phyloP scores from a whole-genome alignment of 2,797 vertebrate species.

The Bovichtus variegatus region DNA sequence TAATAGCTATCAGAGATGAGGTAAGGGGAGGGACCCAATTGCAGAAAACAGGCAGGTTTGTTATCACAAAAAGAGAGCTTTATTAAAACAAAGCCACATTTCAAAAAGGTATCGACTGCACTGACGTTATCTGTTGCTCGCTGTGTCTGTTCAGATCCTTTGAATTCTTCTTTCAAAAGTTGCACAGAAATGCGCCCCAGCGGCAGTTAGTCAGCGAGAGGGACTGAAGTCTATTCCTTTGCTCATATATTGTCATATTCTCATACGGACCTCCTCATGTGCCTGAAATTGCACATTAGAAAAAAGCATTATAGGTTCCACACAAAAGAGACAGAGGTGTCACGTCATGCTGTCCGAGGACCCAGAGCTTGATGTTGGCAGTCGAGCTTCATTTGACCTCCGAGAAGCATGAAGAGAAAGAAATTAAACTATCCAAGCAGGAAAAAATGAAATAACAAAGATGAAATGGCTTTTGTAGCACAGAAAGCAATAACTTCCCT shows the following conservation, averaged over 20 bases:
- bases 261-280: slow-evolving; percentile 22
- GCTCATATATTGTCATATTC: slow-evolving; percentile 10
- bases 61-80: no score
- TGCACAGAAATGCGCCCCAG: not conserved
- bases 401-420: slow-evolving; percentile 55
- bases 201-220: not conserved
- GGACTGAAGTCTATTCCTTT: slow-evolving; percentile 10
- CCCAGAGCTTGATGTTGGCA: not conserved
- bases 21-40: no score
- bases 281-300: slow-evolving; percentile 19
- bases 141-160: no score
- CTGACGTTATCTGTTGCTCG: no score
- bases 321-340: slow-evolving; percentile 29
- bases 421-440: slow-evolving; percentile 67
- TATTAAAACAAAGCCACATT: no score
- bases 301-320: slow-evolving; percentile 13
- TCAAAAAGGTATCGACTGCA: no score
- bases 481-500: slow-evolving; percentile 56
- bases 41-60: no score
- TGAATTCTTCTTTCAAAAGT: no score
- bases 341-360: slow-evolving; percentile 8
- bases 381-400: slow-evolving; percentile 59
- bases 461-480: slow-evolving; percentile 52
- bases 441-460: slow-evolving; percentile 52
- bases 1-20: no score